phyloP scores from a whole-genome alignment of 2,888 invertebrate genomes.

The Calameuta pallipes region DNA sequence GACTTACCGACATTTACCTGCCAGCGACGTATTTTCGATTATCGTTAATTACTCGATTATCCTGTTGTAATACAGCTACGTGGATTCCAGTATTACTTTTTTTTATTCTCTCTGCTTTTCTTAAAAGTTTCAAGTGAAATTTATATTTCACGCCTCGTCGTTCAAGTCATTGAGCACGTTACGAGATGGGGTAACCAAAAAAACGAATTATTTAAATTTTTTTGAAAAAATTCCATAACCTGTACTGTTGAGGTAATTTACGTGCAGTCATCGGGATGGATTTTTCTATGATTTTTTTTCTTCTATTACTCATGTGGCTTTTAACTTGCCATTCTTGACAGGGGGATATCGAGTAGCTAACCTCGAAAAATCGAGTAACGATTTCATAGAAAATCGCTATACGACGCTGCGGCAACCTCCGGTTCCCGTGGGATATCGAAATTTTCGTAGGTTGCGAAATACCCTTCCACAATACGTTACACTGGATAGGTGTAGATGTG shows the following conservation, averaged over 20 bases:
- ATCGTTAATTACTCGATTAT: too few relatives aligned
- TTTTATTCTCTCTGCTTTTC: background rate
- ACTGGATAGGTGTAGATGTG: background rate
- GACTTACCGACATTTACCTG: background rate
- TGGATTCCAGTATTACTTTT: background rate
- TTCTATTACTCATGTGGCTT: background rate
- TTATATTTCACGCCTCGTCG: background rate
- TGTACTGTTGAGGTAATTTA: background rate
- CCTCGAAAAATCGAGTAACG: background rate
- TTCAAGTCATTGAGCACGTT: background rate
- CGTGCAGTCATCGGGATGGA: background rate
- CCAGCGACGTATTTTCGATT: background rate
- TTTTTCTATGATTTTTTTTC: background rate
- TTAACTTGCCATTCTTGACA: background rate
- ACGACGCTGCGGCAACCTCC: background rate
- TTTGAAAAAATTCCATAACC: background rate
- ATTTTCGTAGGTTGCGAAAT: constrained; percentile 25
- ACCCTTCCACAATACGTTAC: background rate
- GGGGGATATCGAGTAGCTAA: background rate
- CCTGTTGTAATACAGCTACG: background rate
- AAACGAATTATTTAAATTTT: background rate
- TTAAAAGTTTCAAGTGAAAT: background rate
- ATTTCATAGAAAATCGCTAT: background rate
- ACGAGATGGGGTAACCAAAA: background rate
- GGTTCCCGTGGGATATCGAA: constrained; percentile 41